Base-by-base conservation (phyloP, 53 echinoderm and acorn worm species). In the Stichopus horrens region DNA sequence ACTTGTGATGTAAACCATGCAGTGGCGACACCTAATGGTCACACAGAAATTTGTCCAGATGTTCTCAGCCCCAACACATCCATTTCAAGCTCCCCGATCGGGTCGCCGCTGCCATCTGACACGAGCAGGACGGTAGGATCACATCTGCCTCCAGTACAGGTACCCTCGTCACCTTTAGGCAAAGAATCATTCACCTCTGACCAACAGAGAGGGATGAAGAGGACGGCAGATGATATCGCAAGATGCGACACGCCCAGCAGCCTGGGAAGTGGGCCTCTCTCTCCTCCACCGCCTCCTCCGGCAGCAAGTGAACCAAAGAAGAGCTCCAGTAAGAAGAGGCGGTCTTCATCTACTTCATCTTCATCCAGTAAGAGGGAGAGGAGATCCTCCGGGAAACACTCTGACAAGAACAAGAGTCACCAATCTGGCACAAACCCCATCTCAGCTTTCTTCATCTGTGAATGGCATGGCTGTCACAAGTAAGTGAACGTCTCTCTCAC, bases 401-500 rank as follows among this genome's bases (percentile, higher is more conserved):
- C 88, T 4, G 88, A 85, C 23, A 90, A 92, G 86, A 76, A 77
- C 23, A 91, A 91, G 76, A 87, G 87, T 74, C 77, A 76, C 54
- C 88, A 83, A 37, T 86, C 93, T 21, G 22, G 75, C 16, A 82
- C 55, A 7, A 76, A 66, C 10, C 60, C 87, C 14, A 54, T 90
- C 9, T 63, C 88, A 16, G 18, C 86, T 68, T 75, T 89, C 23
- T 96, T 90, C 76, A 54, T 99, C 77, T 99, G 99, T 90, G 96
- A 92, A 88, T 99, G 99, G 99, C 94, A 73, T 53, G 94, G 93
- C 5, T 99, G 99, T 78, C 88, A 83, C 81, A 99, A 91, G 99
- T 99, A 86, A 88, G 95, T 66, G 18, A 37, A 37, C 37, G 2
- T 37, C 37, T 37, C 37, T 2, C 37, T 37, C 37, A 37, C 37